A percentile compares a stretch with the other conserved stretches of the same genome.
Evolutionary conservation across 2,888 invertebrate genomes (phyloP).

Genomic region (Hydrotaea cyrtoneurina): DNA sequence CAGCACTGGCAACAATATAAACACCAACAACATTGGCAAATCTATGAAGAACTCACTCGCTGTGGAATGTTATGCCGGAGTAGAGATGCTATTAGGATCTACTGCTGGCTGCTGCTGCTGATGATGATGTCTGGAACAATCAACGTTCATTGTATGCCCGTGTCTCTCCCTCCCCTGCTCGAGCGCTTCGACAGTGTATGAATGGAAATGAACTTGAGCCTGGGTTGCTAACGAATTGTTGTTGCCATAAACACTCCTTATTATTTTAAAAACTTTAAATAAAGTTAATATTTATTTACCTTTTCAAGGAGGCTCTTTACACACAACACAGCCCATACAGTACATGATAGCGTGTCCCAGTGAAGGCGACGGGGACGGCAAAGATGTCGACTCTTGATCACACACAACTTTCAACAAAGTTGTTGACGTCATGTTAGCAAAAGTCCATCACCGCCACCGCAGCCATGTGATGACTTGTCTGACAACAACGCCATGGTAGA

Average conservation of each 20-base stretch:
- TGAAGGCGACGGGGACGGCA: neutral
- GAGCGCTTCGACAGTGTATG: neutral
- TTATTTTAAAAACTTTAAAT: constrained; percentile 41
- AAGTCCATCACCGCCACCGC: neutral
- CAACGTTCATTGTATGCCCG: neutral
- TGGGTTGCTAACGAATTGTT: neutral
- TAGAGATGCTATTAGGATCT: neutral
- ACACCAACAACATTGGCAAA: constrained; percentile 2
- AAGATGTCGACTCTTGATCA: neutral
- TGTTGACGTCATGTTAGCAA: neutral
- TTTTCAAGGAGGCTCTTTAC: constrained; percentile 33
- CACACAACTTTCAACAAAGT: neutral
- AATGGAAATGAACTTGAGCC: constrained; percentile 12
- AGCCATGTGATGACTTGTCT: neutral
- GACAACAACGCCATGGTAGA: neutral
- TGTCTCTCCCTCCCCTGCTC: neutral
- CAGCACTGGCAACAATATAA: neutral
- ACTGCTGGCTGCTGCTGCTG: neutral
- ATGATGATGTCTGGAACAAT: constrained; percentile 23
- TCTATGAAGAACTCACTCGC: neutral
- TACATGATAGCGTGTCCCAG: neutral
- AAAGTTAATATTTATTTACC: constrained; percentile 51
- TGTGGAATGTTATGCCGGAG: neutral
- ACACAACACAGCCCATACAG: neutral
- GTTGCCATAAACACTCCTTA: constrained; percentile 28